phyloP scores from a whole-genome alignment of 2,888 invertebrate species.

The Drosophila anomalata region DNA sequence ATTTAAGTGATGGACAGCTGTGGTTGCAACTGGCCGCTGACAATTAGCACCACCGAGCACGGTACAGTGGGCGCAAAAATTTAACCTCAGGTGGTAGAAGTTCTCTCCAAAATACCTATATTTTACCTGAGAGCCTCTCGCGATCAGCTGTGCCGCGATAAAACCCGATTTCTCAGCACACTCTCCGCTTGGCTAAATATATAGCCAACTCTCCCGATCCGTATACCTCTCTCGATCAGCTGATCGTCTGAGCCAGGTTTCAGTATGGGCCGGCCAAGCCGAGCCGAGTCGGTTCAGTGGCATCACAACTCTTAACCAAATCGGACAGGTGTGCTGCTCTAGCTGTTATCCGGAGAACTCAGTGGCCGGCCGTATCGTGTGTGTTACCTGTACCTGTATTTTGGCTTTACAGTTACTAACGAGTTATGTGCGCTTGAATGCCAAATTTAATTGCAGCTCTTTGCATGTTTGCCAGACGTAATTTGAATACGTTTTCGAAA shows the following conservation, averaged over 20 bases:
- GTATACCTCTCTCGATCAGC: constrained; percentile 24
- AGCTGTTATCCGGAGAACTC: not conserved
- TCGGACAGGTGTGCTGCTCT: constrained; percentile 48
- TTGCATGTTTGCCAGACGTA: constrained; percentile 36
- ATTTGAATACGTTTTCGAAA: constrained; percentile 53
- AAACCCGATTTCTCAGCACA: not conserved
- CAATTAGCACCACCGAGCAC: constrained; percentile 37
- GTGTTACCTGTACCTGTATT: constrained; percentile 31
- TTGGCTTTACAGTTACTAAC: constrained; percentile 66
- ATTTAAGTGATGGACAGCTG: constrained; percentile 35
- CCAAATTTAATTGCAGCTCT: constrained; percentile 73
- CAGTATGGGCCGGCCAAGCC: constrained; percentile 7
- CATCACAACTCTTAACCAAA: constrained; percentile 43
- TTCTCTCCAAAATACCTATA: constrained; percentile 3
- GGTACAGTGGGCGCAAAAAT: constrained; percentile 44
- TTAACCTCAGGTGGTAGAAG: constrained; percentile 10
- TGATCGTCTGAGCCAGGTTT: constrained; percentile 24
- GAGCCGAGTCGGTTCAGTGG: constrained; percentile 51
- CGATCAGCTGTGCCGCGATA: constrained; percentile 1
- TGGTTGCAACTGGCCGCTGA: constrained; percentile 32
- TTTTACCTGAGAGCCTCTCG: constrained; percentile 23
- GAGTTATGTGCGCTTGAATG: constrained; percentile 75
- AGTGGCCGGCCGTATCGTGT: constrained; percentile 10
- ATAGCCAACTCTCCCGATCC: constrained; percentile 25
- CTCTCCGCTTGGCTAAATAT: not conserved